Base-by-base conservation (phyloP, 2,113 vertebrate species). In the Chaenogobius annularis region DNA sequence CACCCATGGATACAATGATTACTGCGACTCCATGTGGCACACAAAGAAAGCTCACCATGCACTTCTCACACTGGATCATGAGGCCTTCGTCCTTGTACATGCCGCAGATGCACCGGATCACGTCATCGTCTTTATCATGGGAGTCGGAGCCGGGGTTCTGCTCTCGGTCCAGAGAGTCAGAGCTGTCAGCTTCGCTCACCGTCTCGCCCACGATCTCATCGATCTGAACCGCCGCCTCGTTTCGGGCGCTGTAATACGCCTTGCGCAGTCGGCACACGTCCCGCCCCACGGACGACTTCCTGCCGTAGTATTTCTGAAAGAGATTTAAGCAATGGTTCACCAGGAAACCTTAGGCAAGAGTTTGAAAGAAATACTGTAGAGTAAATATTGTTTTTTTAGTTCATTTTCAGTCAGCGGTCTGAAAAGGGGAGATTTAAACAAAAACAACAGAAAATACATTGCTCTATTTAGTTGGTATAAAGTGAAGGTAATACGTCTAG, bases 1-100 rank as follows among this genome's bases (percentile, higher is more conserved):
- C 2, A 7, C 37, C 37, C 37, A 40, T 40, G 37, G 37, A 40
- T 40, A 40, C 37, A 40, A 0, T 40, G 8, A 40, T 9, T 40
- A 31, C 37, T 40, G 8, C 37, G 8, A 40, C 5, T 1, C 6
- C 37, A 40, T 40, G 8, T 31, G 26, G 26, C 23, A 13, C 12
- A 12, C 14, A 26, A 59, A 10, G 10, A 84, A 82, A 4, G 62
- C 94, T 93, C 78, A 98, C 98, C 98, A 99, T 98, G 94, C 97
- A 99, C 89, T 98, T 99, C 71, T 98, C 97, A 56, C 97, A 98
- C 91, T 99, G 98, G 92, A 99, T 99, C 98, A 99, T 99, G 62
- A 99, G 94, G 62, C 98, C 97, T 84, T 99, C 98, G 0, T 99
- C 98, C 85, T 98, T 98, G 92, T 97, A 98, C 90, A 99, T 95